Base-by-base conservation (phyloP, 2,797 vertebrate species). In the Poecilia gillii region DNA sequence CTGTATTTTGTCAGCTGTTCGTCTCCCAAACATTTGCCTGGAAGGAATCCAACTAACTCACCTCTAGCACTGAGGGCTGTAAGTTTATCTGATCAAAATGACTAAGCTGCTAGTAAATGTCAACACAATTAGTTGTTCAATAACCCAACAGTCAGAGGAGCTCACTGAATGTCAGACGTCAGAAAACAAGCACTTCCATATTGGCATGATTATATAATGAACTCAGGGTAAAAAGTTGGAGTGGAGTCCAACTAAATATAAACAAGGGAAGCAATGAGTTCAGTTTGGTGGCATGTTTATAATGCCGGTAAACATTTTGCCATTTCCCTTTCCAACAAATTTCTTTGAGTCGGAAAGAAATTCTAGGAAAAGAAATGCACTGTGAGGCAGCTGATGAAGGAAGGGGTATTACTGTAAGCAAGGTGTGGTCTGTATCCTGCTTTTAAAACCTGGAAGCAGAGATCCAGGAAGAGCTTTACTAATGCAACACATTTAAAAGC, bases 361-460 rank as follows among this genome's bases (percentile, higher is more conserved):
- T 59, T 59, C 57, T 31, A 7, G 6, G 59, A 18, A 62, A 31
- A 62, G 31, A 31, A 33, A 62, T 33, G 31, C 59, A 33, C 33
- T 62, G 31, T 62, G 59, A 62, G 59, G n/a, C 18, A 70, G 74
- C 36, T 36, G 47, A 66, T 16, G 1, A 74, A 81, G 79, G 16
- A 75, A 73, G 64, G 33, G 86, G 82, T 72, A 78, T 77, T 25
- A 86, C 81, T 80, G 88, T 73, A 70, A 76, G 78, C 72, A 72
- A 82, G 87, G 88, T 78, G 84, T n/a, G 85, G 85, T 72, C 4
- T 3, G 90, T 88, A 87, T 91, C 91, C 90, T 88, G 85, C 88
- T 83, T 90, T 87, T 82, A 85, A 25, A 18, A 18, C 47, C 31
- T 78, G 36, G 77, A 81, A 82, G 79, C 78, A 66, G 53, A 45